Conservation (phyloP, 2,113 vertebrate species). For the Phylloscopus trochiloides region DNA sequence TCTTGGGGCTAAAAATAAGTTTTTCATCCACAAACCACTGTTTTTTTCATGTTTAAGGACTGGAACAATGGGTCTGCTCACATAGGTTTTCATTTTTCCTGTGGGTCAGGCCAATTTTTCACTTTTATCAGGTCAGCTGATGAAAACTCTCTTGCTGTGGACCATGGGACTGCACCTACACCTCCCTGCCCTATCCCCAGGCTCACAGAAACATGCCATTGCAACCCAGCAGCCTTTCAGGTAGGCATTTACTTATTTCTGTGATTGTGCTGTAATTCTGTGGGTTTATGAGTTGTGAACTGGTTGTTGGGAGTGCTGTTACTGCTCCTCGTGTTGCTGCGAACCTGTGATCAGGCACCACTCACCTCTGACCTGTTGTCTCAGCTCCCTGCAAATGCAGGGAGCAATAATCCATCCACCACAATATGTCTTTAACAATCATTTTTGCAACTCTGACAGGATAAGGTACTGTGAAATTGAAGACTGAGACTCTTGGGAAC, state of each 20-base stretch:
- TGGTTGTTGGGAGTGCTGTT: background rate
- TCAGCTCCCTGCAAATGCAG: rapidly evolving
- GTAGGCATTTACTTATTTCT: background rate
- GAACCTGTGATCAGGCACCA: background rate
- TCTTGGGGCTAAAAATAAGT: background rate
- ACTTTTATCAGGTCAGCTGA: background rate
- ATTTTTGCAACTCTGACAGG: background rate
- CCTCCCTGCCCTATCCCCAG: background rate
- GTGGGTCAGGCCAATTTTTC: background rate
- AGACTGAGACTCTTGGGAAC: background rate
- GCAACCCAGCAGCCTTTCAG: background rate
- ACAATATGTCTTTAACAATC: background rate
- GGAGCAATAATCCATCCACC: background rate
- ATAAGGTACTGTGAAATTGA: background rate
- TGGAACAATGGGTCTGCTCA: background rate
- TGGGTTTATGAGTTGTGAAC: background rate
- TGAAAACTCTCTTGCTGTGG: background rate
- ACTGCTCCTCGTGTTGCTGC: background rate
- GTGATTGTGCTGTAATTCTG: background rate
- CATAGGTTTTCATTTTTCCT: background rate
- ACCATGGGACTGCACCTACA: background rate
- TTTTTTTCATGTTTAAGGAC: background rate
- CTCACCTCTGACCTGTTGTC: background rate
- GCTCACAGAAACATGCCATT: background rate
- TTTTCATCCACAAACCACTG: background rate